Evolutionary conservation across 2,113 vertebrate species (phyloP).

Genomic region (Sapajus apella): DNA sequence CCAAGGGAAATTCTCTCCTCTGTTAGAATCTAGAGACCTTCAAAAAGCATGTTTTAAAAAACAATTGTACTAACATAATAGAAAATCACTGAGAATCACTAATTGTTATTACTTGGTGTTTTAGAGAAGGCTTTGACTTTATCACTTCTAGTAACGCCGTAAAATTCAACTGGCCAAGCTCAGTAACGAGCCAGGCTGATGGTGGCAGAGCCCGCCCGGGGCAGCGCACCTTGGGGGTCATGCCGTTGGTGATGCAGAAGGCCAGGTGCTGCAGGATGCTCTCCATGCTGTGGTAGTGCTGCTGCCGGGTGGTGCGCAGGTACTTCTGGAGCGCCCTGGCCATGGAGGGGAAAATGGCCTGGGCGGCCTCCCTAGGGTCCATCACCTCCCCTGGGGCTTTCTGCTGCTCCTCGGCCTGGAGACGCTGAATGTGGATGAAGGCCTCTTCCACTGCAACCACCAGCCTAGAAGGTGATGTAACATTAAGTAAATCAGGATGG

Average conservation of each 20-base stretch:
- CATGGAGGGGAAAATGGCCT: conserved; percentile 98
- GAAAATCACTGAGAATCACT: not conserved
- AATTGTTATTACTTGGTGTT: not conserved
- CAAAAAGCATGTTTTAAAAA: not conserved
- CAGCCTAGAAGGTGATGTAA: conserved; percentile 82
- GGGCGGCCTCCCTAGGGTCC: conserved; percentile 96
- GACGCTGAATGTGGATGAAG: conserved; percentile 94
- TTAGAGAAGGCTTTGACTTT: not conserved
- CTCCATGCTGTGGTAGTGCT: conserved; percentile 99
- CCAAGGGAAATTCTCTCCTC: not conserved
- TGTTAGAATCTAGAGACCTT: not conserved
- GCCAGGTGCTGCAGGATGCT: conserved; percentile 97
- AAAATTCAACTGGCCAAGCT: rapidly evolving
- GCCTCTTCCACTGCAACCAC: conserved; percentile 97
- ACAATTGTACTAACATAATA: no score
- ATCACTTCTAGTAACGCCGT: not conserved
- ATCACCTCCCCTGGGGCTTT: conserved; percentile 93
- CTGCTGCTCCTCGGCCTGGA: conserved; percentile 94
- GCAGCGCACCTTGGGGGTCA: conserved; percentile 93
- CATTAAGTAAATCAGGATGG: not conserved
- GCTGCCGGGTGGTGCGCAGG: conserved; percentile 95
- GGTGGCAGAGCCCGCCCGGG: rapidly evolving
- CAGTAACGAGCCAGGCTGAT: rapidly evolving
- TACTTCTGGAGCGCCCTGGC: conserved; percentile 97
- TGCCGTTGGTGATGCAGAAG: conserved; percentile 96